These are phyloP conservation scores for Crotalus helleri DNA, from an alignment of 2,113 vertebrate genomes.

Conservation along the genomic window DNA sequence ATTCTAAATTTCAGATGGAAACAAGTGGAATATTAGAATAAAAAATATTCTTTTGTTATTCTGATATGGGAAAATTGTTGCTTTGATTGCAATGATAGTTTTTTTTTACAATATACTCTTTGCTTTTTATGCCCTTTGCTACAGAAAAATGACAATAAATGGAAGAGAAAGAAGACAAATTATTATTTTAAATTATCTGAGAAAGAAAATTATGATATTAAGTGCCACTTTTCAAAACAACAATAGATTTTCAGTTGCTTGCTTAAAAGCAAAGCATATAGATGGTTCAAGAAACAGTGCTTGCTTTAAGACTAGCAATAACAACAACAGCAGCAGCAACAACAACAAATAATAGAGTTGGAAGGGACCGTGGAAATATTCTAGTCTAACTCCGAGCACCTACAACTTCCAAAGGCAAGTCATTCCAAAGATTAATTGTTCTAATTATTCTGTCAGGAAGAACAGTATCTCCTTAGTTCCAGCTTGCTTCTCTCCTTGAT, in stretches of 20 bases:
- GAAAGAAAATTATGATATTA: background rate
- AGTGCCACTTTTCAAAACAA: background rate
- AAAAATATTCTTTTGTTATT: background rate
- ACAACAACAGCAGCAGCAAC: background rate
- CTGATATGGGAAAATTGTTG: slow-evolving; percentile 4
- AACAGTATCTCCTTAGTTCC: too few species aligned
- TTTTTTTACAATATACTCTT: background rate
- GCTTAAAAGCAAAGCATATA: background rate
- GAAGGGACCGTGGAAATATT: background rate
- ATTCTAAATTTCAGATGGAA: background rate
- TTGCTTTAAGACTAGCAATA: slow-evolving; percentile 5
- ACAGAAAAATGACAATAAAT: slow-evolving; percentile 3
- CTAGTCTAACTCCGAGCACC: background rate
- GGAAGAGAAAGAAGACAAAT: background rate
- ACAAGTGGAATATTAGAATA: slow-evolving; percentile 22
- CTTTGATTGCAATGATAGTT: background rate
- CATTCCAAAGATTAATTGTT: too few species aligned
- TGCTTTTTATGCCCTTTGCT: slow-evolving; percentile 7
- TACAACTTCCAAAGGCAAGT: too few species aligned
- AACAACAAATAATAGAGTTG: background rate
- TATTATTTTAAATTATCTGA: slow-evolving; percentile 7
- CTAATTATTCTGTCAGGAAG: too few species aligned
- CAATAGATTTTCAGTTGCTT: background rate
- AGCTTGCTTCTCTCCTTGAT: too few species aligned
- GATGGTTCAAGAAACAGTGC: background rate